Evolutionary conservation across 2,888 invertebrate genomes (phyloP).

Genomic region (Mesoligia furuncula): DNA sequence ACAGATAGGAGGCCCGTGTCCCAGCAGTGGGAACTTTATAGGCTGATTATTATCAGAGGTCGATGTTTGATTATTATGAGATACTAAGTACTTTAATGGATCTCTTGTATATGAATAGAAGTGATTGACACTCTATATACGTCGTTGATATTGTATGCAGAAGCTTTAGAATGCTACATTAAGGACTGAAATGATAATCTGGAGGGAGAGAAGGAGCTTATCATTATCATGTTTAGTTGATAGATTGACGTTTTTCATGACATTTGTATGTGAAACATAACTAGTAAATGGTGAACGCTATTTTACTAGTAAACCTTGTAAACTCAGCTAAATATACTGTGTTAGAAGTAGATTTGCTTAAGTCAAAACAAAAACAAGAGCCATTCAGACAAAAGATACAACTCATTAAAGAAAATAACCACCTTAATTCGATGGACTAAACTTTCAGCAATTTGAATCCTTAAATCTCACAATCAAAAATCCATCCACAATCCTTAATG

Average conservation of each 20-base stretch:
- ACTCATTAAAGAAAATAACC: background rate
- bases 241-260: background rate
- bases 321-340: background rate
- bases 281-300: background rate
- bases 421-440: background rate
- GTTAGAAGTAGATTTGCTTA: background rate
- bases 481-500: conserved; percentile 37
- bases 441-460: conserved; percentile 23
- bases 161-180: background rate
- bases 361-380: background rate
- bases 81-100: conserved; percentile 1
- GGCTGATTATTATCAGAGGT: background rate
- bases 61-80: background rate
- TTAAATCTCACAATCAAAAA: conserved; percentile 39
- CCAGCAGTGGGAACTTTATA: too few relatives aligned
- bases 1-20: too few relatives aligned
- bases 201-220: background rate
- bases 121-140: background rate
- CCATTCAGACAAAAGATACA: background rate
- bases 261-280: background rate
- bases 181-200: background rate
- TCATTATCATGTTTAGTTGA: background rate
- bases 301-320: background rate
- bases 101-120: background rate
- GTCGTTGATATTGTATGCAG: too few relatives aligned